Evolutionary conservation across 2,888 invertebrate genomes (phyloP), one percentile per base, ranked within the genome.

Genomic region (Drosophila affinis): DNA sequence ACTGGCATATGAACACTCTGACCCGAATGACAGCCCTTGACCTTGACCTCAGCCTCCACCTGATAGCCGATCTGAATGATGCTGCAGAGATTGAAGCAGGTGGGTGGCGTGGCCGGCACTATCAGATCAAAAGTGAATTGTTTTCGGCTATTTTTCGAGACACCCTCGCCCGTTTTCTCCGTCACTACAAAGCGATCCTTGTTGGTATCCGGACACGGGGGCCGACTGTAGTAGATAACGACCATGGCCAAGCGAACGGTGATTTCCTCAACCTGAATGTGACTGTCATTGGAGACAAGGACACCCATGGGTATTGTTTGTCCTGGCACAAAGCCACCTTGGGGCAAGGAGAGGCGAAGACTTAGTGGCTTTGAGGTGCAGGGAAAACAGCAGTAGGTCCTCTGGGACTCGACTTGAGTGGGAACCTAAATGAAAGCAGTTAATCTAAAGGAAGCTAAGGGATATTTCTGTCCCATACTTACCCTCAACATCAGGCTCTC

Each of bases 241-340:
- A 82, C 46, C 91, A 91, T 91, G 3, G 84, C 72, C 18, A 91
- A 52, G 3, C 76, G 76, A 4, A 84, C 78, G 27, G 77, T 79
- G 0, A 91, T 74, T 51, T 86, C 84, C 47, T 81, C 78, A 14
- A 95, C 92, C 14, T 87, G 86, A 12, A 93, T 91, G 52, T 93
- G 93, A 18, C 94, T 94, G 39, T 93, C 92, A 90, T 95, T 95
- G 75, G 93, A 93, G 0, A 94, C 91, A 73, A 94, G 93, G 1
- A 94, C 73, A 1, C 63, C 74, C 7, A 91, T 76, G 0, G 88
- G 81, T 59, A 92, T 89, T 5, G 60, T 72, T 63, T 92, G 90
- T 0, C 91, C 91, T 0, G 91, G 89, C n/a, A 91, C 91, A 69
- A 77, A 91, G 3, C 92, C 91, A 7, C 86, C 77, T 58, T 90